Conservation (phyloP, 1,140 invertebrate genomes). For the Diploscapter pachys region DNA sequence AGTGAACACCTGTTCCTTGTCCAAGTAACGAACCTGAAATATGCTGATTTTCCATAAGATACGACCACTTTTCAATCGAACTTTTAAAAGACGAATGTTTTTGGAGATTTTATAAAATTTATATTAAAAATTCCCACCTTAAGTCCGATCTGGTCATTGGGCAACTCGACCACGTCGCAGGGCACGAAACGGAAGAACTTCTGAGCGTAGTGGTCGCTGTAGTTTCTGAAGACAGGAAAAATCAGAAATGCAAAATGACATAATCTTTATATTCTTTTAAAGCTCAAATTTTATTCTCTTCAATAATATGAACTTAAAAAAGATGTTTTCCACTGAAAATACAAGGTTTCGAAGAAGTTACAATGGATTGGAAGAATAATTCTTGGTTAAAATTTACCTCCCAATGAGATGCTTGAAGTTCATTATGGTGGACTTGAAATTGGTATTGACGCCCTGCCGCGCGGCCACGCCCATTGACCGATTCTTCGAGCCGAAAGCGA, state of each 20-base stretch:
- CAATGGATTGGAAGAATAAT: no score
- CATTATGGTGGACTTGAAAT: slow-evolving; percentile 91
- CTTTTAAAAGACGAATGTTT: no score
- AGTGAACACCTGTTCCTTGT: slow-evolving; percentile 79
- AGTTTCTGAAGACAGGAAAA: slow-evolving; percentile 63
- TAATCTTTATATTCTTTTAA: no score
- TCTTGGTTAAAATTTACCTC: not conserved
- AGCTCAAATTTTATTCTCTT: slow-evolving; percentile 55
- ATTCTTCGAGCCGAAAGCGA: slow-evolving; percentile 86
- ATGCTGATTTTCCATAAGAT: not conserved
- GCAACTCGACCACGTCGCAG: slow-evolving; percentile 37
- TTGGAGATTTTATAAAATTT: no score
- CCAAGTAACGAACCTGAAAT: slow-evolving; percentile 76
- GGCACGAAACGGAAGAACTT: slow-evolving; percentile 42
- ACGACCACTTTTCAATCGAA: no score
- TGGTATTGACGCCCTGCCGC: slow-evolving; percentile 92
- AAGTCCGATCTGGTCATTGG: slow-evolving; percentile 46
- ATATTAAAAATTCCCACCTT: slow-evolving; percentile 35
- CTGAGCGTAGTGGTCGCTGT: slow-evolving; percentile 73
- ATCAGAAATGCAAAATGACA: no score
- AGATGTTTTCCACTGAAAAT: no score
- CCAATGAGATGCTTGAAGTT: slow-evolving; percentile 85
- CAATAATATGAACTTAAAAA: no score
- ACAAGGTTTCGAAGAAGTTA: no score
- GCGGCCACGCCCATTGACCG: slow-evolving; percentile 89